Conservation (phyloP, 2,797 vertebrate species). For the Columba guinea region DNA sequence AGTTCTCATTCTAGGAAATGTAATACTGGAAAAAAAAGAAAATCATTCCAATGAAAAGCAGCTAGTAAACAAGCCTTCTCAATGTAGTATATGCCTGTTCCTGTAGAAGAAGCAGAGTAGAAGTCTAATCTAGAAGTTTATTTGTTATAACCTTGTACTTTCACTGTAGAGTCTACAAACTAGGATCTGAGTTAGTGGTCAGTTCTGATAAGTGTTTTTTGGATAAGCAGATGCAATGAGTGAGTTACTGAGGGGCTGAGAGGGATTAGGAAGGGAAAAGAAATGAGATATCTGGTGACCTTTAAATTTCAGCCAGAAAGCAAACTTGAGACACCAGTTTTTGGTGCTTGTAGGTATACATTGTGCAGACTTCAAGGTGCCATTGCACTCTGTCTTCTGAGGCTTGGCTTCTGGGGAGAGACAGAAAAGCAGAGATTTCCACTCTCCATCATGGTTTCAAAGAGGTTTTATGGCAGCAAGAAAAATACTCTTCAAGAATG, state of each 20-base stretch:
- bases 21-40: neutral
- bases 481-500: neutral
- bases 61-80: neutral
- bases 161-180: neutral
- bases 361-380: neutral
- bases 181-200: neutral
- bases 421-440: neutral
- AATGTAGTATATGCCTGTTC: neutral
- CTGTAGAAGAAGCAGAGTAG: neutral
- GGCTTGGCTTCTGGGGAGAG: neutral
- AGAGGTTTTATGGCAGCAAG: neutral
- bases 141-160: neutral
- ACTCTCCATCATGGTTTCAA: neutral
- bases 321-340: neutral
- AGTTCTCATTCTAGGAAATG: neutral
- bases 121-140: neutral
- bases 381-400: neutral
- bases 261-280: neutral
- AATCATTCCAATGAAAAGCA: neutral
- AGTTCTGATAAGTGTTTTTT: neutral
- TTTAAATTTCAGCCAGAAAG: neutral
- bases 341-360: neutral
- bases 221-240: neutral
- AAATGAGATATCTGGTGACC: neutral
- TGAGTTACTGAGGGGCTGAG: neutral